Evolutionary conservation across 2,113 vertebrate species (phyloP), one percentile per base, ranked within the genome.

Genomic region (Hemibagrus wyckioides): DNA sequence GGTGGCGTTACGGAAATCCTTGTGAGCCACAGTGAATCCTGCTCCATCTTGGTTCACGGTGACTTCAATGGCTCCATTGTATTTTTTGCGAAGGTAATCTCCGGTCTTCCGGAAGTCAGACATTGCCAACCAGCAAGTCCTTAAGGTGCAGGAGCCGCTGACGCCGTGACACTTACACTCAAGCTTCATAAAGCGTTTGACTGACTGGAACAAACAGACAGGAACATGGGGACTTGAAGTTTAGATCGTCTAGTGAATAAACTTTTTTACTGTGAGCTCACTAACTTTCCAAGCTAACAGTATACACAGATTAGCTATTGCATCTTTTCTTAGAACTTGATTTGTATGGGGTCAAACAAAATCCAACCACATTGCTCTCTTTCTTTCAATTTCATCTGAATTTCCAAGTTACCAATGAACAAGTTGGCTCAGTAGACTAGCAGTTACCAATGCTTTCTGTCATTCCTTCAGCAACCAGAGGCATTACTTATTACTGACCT

Each of bases 111-210:
- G 96, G 89, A 99, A 99, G 93, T 99, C 98, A 1, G 98, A 96
- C 96, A 99, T 97, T 6, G 98, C 98, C 89, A 97, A 94, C 98
- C 98, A 99, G 79, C 98, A 99, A 87, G 98, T 99, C 92, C 98
- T 96, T 87, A 99, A 95, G 0, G 98, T 97, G 91, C 98, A 99
- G 69, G 98, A 99, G 88, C 98, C 98, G 0, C 98, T 99, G 85
- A 99, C 97, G 0, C 98, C 98, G 0, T 99, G 98, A 90, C 98
- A 99, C 92, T 99, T 99, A 92, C 98, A 99, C 92, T 99, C 97
- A 90, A 97, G 95, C 94, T 99, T 98, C 96, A 99, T 95, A 93
- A 99, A 99, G 17, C 97, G 96, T 89, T 98, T 97, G 90, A 99
- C 98, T 52, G 98, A 98, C 98, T 99, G 90, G 0, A 85, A 71